These are phyloP conservation scores for Eremophila alpestris DNA, from an alignment of 2,797 vertebrate genomes.

Conservation along the genomic window DNA sequence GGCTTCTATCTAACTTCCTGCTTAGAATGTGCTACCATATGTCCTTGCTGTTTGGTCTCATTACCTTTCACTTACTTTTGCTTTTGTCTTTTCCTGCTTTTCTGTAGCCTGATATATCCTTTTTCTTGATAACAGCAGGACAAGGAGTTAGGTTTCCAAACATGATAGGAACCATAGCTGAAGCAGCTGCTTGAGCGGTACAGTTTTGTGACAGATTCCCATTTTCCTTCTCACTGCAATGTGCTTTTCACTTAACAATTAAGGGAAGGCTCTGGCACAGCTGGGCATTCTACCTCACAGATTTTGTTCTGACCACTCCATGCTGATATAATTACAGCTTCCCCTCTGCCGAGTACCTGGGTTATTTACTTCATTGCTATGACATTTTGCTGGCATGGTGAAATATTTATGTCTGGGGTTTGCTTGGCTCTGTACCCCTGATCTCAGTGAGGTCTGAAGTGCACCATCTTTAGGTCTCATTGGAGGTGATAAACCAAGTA, in stretches of 20 bases:
- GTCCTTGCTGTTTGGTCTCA: background rate
- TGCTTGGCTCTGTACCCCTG: background rate
- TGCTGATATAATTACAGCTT: background rate
- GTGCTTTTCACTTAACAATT: background rate
- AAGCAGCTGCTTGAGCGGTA: background rate
- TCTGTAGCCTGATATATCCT: background rate
- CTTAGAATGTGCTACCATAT: background rate
- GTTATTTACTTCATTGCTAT: background rate
- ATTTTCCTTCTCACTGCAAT: background rate
- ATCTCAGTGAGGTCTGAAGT: background rate
- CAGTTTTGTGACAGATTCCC: background rate
- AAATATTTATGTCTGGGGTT: background rate
- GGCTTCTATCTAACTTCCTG: background rate
- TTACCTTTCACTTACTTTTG: background rate
- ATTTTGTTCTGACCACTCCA: background rate
- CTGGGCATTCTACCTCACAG: background rate
- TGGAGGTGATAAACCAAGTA: background rate
- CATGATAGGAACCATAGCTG: background rate
- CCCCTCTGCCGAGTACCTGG: background rate
- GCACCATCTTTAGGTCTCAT: background rate
- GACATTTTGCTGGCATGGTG: background rate
- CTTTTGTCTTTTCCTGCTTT: background rate
- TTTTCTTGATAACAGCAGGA: background rate
- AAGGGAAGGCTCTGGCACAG: background rate
- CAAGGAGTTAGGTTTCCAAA: background rate